Evolutionary conservation across 2,113 vertebrate species (phyloP).

Genomic region (Axis porcinus): DNA sequence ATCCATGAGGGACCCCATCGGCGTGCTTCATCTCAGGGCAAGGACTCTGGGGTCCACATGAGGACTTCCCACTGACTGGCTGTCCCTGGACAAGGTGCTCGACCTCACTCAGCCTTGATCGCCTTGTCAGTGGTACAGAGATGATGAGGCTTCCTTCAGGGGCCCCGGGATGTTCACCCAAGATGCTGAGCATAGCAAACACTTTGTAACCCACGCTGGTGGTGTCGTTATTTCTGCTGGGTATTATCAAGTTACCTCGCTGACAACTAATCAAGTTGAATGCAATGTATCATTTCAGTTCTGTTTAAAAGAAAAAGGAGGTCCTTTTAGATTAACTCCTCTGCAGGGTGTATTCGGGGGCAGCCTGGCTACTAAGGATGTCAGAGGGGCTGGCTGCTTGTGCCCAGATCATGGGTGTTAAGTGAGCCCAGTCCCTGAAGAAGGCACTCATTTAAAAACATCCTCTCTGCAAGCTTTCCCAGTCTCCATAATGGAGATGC

Average conservation of each 20-base stretch:
- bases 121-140: rapidly evolving
- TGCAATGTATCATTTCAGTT: background rate
- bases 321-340: too few relatives aligned
- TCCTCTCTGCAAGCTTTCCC: background rate
- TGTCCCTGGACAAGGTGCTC: rapidly evolving
- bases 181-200: rapidly evolving
- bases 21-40: rapidly evolving
- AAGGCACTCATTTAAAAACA: background rate
- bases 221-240: rapidly evolving
- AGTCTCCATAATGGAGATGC: background rate
- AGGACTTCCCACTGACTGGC: background rate
- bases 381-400: rapidly evolving
- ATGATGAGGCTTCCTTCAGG: rapidly evolving
- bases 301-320: background rate
- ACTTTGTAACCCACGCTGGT: rapidly evolving
- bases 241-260: rapidly evolving
- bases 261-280: background rate
- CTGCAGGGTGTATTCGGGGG: background rate
- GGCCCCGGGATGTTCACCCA: rapidly evolving
- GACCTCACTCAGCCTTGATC: background rate
- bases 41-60: rapidly evolving
- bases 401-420: too few relatives aligned
- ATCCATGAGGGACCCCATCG: rapidly evolving
- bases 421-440: rapidly evolving
- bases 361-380: rapidly evolving